Evolutionary conservation across 2,113 vertebrate species (phyloP).

Genomic region (Heliornis fulica): DNA sequence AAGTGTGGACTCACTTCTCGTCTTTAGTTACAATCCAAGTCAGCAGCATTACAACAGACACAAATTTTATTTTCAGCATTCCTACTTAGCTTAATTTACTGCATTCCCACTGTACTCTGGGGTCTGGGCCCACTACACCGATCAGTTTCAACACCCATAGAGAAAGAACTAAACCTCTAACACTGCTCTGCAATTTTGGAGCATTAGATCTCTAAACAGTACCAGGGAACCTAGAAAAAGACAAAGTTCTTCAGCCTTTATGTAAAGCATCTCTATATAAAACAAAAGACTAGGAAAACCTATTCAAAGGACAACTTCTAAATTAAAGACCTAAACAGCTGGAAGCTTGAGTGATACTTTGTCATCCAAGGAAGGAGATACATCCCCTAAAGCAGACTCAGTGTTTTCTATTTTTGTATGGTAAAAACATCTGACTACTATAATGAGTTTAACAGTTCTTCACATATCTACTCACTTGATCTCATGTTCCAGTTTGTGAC

Average conservation of each 20-base stretch:
- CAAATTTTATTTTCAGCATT: background rate
- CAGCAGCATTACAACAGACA: background rate
- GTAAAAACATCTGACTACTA: background rate
- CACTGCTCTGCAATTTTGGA: background rate
- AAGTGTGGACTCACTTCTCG: background rate
- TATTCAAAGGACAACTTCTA: background rate
- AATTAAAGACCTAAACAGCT: background rate
- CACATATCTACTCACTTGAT: background rate
- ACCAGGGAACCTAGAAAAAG: background rate
- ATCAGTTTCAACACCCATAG: background rate
- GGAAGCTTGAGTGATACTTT: background rate
- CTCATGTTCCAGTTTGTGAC: constrained; percentile 19
- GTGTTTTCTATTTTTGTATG: background rate
- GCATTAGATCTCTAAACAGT: background rate
- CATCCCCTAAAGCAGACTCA: background rate
- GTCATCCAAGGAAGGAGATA: background rate
- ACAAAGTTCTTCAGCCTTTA: background rate
- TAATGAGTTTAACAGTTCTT: background rate
- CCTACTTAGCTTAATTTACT: background rate
- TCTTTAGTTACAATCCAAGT: background rate
- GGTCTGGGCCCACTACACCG: background rate
- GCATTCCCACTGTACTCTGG: background rate
- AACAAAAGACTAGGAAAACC: background rate
- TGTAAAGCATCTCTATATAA: background rate
- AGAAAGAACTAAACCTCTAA: background rate